A percentile compares a stretch with the other conserved stretches of the same genome.
These are phyloP conservation scores for Rhynchomys soricoides DNA, from an alignment of 2,113 vertebrate genomes.

Conservation along the genomic window DNA sequence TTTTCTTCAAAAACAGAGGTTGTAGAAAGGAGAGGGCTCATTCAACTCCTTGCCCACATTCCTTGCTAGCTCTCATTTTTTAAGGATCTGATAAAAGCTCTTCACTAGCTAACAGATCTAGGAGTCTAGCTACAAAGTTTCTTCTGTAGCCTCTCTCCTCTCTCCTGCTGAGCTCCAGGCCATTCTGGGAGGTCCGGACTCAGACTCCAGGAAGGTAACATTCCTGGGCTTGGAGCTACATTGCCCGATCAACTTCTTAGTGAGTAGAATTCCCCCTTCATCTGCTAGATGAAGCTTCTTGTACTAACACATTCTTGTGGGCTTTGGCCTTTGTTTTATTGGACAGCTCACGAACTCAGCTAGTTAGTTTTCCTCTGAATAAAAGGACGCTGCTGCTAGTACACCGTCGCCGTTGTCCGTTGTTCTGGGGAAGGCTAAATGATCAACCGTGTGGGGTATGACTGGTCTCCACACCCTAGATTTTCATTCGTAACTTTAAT, in stretches of 20 bases:
- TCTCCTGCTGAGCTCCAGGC: background rate
- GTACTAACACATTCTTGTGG: background rate
- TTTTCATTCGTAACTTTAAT: conserved; percentile 26
- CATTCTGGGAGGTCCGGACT: background rate
- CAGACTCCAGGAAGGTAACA: background rate
- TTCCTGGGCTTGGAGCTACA: background rate
- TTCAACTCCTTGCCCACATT: background rate
- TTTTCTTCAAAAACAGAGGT: conserved; percentile 48
- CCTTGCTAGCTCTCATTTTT: background rate
- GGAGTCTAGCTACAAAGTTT: background rate
- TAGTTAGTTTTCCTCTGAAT: background rate
- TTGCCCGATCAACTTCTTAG: background rate
- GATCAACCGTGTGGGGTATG: background rate
- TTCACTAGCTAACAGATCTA: background rate
- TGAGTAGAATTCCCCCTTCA: background rate
- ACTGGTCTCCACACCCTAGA: background rate
- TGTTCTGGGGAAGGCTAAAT: background rate
- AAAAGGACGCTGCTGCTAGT: background rate
- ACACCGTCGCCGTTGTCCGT: too few relatives aligned
- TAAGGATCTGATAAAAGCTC: background rate
- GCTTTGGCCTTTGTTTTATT: background rate
- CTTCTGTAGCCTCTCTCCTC: background rate
- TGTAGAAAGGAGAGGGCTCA: background rate
- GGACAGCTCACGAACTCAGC: background rate
- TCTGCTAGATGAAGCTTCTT: background rate